Evolutionary conservation across 2,113 vertebrate species (phyloP), one percentile per base, ranked within the genome.

Genomic region (Corythornis vintsioides): DNA sequence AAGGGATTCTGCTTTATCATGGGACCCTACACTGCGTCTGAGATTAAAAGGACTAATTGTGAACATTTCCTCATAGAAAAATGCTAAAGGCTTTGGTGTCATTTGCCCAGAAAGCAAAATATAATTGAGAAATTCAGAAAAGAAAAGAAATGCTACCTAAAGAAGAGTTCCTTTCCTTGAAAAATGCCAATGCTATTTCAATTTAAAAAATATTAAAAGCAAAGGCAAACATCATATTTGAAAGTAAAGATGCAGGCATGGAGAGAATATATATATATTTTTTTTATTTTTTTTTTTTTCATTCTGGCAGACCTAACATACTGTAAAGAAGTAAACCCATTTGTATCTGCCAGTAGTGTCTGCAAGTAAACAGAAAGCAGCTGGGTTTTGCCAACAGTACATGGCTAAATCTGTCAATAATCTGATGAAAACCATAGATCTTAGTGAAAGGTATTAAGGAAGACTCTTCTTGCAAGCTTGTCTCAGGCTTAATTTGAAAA

Each of bases 371-470:
- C 74, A 93, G 64, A 92, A 85, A 92, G 74, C 71, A 87, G 67
- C n/a, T 64, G 71, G 89, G 38, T 96, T 87, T 91, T 90, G 83
- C 69, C 78, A 93, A 86, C 84, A 76, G 60, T 40, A 77, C 29
- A 67, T 3, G 43, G 56, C 29, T 94, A 90, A 78, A 93, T 92
- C 83, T 95, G 73, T 86, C 29, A 12, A 93, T 96, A 94, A 92
- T 84, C 77, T 86, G 92, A 95, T 93, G 90, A 87, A 94, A 96
- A 85, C 64, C 82, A 86, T 11, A 86, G 71, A 93, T 82, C 67
- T 94, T 60, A 76, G 67, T 56, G 89, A 89, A 87, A 93, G 60
- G 82, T 92, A 91, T 80, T 91, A 92, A 73, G 52, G 48, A 93
- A 90, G 56, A 66, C 71, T 87, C 85, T 87, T 91, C 64, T 89